phyloP scores from a whole-genome alignment of 2,797 vertebrate genomes.

The Geotria australis region DNA sequence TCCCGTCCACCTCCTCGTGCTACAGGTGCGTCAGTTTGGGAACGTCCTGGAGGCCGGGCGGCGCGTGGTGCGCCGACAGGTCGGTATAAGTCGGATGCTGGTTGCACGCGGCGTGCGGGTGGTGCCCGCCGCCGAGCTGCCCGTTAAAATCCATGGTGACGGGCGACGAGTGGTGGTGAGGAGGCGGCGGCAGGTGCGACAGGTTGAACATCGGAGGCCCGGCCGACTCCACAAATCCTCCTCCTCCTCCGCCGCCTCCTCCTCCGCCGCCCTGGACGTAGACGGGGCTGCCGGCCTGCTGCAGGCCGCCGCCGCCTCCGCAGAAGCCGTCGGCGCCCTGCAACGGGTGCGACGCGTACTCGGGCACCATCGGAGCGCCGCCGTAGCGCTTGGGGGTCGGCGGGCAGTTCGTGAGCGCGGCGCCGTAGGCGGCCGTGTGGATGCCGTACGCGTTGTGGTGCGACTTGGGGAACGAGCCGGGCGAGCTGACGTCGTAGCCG shows the following conservation, averaged over 20 bases:
- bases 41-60: conserved; percentile 98
- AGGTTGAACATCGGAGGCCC: conserved; percentile 75
- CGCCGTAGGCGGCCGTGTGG: conserved; percentile 44
- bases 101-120: conserved; percentile 56
- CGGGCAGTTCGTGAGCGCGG: conserved; percentile 55
- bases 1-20: conserved; percentile 3
- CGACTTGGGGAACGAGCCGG: conserved; percentile 56
- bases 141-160: conserved; percentile 54
- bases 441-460: conserved; percentile 81
- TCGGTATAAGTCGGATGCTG: conserved; percentile 55
- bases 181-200: conserved; percentile 28
- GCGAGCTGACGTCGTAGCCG: conserved; percentile 51
- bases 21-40: conserved; percentile 99
- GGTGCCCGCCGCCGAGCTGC: conserved; percentile 37
- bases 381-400: conserved; percentile 45
- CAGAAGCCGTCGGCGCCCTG: conserved; percentile 43
- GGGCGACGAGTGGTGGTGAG: conserved; percentile 36
- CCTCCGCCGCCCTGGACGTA: conserved; percentile 14
- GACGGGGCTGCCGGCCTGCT: conserved; percentile 34
- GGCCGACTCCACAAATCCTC: conserved; percentile 58
- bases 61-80: conserved; percentile 75
- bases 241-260: conserved; percentile 8
- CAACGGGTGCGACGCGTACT: conserved; percentile 52
- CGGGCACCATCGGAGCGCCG: conserved; percentile 22
- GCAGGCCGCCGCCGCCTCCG: conserved; percentile 20